A percentile compares a stretch with the other conserved stretches of the same genome.
These are phyloP conservation scores for Ibycter americanus DNA, from an alignment of 2,797 vertebrate genomes.

Conservation along the genomic window DNA sequence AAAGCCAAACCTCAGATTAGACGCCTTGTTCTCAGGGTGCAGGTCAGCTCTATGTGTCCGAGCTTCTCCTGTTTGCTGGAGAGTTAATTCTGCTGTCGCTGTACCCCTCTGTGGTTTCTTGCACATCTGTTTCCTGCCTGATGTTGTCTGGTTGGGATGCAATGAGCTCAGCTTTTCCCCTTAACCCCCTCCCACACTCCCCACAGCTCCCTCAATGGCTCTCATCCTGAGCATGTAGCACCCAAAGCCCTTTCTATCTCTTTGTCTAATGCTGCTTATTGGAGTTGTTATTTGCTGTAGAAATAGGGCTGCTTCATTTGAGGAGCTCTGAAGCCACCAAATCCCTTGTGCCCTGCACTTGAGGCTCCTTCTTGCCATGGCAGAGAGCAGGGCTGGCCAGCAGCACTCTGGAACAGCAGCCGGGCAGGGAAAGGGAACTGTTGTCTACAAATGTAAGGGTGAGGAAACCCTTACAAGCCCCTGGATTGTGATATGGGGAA, in stretches of 20 bases:
- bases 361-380: not conserved
- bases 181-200: constrained; percentile 62
- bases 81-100: constrained; percentile 31
- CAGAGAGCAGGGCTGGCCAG: not conserved
- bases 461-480: not conserved
- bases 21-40: not conserved
- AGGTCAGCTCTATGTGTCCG: not conserved
- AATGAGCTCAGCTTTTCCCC: constrained; percentile 77
- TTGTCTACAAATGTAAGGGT: not conserved
- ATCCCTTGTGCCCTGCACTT: not conserved
- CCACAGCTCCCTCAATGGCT: constrained; percentile 61
- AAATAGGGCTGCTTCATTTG: not conserved
- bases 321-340: constrained; percentile 23
- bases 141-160: constrained; percentile 71
- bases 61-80: not conserved
- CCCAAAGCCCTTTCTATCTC: constrained; percentile 1
- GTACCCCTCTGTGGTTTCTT: constrained; percentile 70
- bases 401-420: not conserved
- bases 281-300: constrained; percentile 36
- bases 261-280: not conserved
- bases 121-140: constrained; percentile 80
- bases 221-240: constrained; percentile 48
- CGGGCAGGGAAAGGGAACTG: not conserved
- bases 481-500: not conserved
- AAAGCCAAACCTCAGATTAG: not conserved